Percentiles rank a stretch among this genome's conserved stretches.
These are phyloP conservation scores for Drosophila burlai DNA, from an alignment of 1,140 invertebrate genomes.

Conservation along the genomic window DNA sequence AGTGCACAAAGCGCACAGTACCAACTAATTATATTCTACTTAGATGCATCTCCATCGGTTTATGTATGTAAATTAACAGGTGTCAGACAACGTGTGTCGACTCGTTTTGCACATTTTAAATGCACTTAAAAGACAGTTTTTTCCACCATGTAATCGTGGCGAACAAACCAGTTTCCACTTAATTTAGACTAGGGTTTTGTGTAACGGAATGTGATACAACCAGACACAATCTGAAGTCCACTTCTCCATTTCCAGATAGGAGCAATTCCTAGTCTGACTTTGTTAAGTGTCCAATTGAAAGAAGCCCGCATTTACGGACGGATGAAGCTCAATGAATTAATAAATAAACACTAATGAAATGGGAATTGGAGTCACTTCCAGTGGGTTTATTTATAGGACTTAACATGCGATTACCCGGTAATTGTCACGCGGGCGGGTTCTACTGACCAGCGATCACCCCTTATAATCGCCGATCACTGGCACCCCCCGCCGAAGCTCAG, in stretches of 20 bases:
- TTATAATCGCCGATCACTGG: background rate
- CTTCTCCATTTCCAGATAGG: slow-evolving; percentile 17
- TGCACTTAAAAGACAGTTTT: slow-evolving; percentile 4
- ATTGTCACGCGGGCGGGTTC: slow-evolving; percentile 38
- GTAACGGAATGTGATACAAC: slow-evolving; percentile 23
- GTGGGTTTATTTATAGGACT: slow-evolving; percentile 29
- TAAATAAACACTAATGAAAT: slow-evolving; percentile 29
- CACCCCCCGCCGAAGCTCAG: background rate
- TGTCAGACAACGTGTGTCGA: background rate
- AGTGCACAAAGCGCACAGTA: background rate
- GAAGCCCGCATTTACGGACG: slow-evolving; percentile 15
- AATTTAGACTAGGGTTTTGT: slow-evolving; percentile 9
- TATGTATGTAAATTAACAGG: slow-evolving; percentile 18
- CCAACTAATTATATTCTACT: background rate
- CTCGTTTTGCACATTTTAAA: background rate
- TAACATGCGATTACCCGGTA: slow-evolving; percentile 28
- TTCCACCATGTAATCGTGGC: slow-evolving; percentile 10
- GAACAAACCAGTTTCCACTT: slow-evolving; percentile 24
- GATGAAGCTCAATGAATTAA: background rate
- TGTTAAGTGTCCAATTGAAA: slow-evolving; percentile 11
- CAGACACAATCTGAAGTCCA: slow-evolving; percentile 14
- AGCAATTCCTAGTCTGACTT: background rate
- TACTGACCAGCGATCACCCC: slow-evolving; percentile 17
- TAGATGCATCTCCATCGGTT: slow-evolving; percentile 1
- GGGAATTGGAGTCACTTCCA: slow-evolving; percentile 5